These are phyloP conservation scores for Keiferia lycopersicella DNA, from an alignment of 2,888 invertebrate genomes.

Conservation along the genomic window DNA sequence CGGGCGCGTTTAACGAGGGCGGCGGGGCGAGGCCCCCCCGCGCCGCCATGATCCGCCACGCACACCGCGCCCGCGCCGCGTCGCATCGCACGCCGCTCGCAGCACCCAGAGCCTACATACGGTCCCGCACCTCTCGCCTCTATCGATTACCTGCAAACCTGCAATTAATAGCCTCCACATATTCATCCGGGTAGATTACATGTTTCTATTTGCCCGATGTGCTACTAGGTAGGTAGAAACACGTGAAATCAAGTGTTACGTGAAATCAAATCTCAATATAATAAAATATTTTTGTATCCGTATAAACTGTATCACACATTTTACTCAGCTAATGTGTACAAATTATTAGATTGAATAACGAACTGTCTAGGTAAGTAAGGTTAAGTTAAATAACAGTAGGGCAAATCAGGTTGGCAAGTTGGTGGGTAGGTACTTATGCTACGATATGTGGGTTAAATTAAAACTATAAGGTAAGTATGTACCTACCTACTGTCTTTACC, in stretches of 20 bases:
- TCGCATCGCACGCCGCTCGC: conserved; percentile 37
- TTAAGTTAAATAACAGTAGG: too few species aligned
- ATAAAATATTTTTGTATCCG: neutral
- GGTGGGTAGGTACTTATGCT: too few species aligned
- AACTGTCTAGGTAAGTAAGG: too few species aligned
- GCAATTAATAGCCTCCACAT: conserved; percentile 77
- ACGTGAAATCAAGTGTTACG: too few species aligned
- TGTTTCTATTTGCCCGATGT: conserved; percentile 63
- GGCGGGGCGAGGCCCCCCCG: conserved; percentile 72
- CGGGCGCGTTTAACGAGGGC: conserved; percentile 77
- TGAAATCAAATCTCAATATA: conserved; percentile 30
- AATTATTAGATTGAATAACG: too few species aligned
- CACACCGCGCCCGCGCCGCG: conserved; percentile 57
- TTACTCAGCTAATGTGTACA: too few species aligned
- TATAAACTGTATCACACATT: too few species aligned
- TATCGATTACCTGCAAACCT: conserved; percentile 76
- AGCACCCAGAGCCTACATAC: conserved; percentile 34
- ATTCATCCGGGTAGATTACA: conserved; percentile 73
- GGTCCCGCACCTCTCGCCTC: conserved; percentile 44
- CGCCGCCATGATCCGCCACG: conserved; percentile 79
- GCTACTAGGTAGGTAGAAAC: too few species aligned
- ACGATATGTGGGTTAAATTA: too few species aligned
- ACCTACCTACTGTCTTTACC: too few species aligned
- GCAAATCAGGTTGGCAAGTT: too few species aligned
- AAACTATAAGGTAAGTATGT: too few species aligned